A percentile compares a stretch with the other conserved stretches of the same genome.
Conservation (phyloP, 1,140 invertebrate species). For the Zaprionus lachaisei region DNA sequence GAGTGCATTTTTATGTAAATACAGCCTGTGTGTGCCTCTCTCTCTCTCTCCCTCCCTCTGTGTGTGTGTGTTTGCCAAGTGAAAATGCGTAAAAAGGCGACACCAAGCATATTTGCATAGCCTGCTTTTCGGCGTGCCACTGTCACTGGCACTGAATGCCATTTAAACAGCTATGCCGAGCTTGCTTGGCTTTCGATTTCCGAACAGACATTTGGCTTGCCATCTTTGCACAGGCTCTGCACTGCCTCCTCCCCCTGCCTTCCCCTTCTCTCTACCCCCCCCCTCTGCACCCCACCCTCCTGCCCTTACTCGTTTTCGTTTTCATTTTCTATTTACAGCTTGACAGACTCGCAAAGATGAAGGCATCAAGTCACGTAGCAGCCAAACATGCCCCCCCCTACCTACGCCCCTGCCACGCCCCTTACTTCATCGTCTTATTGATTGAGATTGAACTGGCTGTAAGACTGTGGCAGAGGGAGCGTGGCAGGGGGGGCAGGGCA, state of each 20-base stretch:
- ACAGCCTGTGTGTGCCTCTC: slow-evolving; percentile 22
- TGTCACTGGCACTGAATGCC: slow-evolving; percentile 25
- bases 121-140: slow-evolving; percentile 44
- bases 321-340: slow-evolving; percentile 57
- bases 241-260: neutral
- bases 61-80: slow-evolving; percentile 47
- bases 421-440: slow-evolving; percentile 50
- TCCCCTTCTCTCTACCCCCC: neutral
- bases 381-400: slow-evolving; percentile 19
- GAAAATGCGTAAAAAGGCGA: slow-evolving; percentile 66
- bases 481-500: neutral
- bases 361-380: slow-evolving; percentile 49
- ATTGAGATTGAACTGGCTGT: slow-evolving; percentile 59
- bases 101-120: slow-evolving; percentile 67
- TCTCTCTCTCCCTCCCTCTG: too few relatives aligned
- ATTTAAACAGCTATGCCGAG: slow-evolving; percentile 26
- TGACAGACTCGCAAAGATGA: slow-evolving; percentile 30
- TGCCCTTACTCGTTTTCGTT: slow-evolving; percentile 31
- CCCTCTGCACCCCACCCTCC: neutral
- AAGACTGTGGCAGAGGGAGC: neutral
- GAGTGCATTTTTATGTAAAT: slow-evolving; percentile 82
- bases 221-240: neutral
- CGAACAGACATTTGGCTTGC: slow-evolving; percentile 27
- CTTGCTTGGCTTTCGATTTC: slow-evolving; percentile 49
- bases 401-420: neutral